phyloP scores from a whole-genome alignment of 2,113 vertebrate species.

The Stegostoma tigrinum region DNA sequence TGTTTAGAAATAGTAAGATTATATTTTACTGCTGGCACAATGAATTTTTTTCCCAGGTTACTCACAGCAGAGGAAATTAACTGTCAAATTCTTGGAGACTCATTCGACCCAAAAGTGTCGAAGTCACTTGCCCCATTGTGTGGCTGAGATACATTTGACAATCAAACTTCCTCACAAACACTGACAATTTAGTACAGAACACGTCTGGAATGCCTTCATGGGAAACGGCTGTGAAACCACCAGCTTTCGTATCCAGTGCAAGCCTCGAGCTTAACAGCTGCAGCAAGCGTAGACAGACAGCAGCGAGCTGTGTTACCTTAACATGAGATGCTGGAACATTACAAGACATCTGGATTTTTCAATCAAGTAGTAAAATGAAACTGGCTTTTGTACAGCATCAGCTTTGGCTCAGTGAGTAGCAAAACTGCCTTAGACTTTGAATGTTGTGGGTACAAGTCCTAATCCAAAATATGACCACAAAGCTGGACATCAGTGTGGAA shows the following conservation, averaged over 20 bases:
- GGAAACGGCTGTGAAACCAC: background rate
- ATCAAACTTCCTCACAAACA: constrained; percentile 14
- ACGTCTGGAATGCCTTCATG: background rate
- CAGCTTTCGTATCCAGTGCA: background rate
- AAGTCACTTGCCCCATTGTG: no score
- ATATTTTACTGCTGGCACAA: background rate
- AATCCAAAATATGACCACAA: background rate
- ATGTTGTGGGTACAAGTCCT: background rate
- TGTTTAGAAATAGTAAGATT: background rate
- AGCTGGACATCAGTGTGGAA: background rate
- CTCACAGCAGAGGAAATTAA: background rate
- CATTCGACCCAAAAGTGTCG: background rate
- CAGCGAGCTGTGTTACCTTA: background rate
- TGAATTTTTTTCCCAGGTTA: background rate
- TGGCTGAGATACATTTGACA: background rate
- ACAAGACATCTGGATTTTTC: background rate
- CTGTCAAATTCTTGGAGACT: background rate
- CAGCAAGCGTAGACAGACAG: background rate
- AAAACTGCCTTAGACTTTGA: background rate
- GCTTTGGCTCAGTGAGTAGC: background rate
- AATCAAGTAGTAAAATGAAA: background rate
- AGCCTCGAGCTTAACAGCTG: constrained; percentile 13
- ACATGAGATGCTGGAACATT: background rate
- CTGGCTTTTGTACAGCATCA: background rate
- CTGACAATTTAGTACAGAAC: background rate